Conservation (phyloP, 2,797 vertebrate genomes). For the Myoxocephalus aenaeus region DNA sequence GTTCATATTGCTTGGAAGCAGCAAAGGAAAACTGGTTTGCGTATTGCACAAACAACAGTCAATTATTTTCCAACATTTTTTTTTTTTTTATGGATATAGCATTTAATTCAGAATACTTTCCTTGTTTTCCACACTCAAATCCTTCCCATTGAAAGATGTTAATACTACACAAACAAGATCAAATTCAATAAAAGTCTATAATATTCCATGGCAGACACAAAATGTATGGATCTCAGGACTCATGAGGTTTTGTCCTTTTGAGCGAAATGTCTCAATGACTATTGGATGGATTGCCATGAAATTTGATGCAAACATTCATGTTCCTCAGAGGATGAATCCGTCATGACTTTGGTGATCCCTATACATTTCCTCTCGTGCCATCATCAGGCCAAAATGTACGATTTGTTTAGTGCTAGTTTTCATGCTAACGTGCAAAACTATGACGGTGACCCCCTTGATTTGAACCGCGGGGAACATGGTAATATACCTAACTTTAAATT, state of each 20-base stretch:
- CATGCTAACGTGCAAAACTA: not conserved
- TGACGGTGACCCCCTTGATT: no score
- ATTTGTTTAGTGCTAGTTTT: not conserved
- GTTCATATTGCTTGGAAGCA: conserved; percentile 26
- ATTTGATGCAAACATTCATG: not conserved
- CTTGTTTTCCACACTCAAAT: not conserved
- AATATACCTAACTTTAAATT: no score
- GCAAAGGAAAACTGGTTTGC: conserved; percentile 30
- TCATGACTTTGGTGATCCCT: not conserved
- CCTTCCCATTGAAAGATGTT: not conserved
- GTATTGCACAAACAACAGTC: conserved; percentile 13
- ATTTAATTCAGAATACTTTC: conserved; percentile 12
- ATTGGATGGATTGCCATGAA: not conserved
- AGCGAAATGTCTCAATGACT: not conserved
- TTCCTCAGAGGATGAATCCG: not conserved
- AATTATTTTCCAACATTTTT: conserved; percentile 12
- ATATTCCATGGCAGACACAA: not conserved
- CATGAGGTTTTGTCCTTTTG: not conserved
- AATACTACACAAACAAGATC: not conserved
- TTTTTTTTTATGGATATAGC: not conserved
- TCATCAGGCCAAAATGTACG: not conserved
- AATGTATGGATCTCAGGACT: not conserved
- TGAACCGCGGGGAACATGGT: no score
- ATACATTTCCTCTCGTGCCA: not conserved
- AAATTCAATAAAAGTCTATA: no score